Conservation (phyloP, 1,140 invertebrate genomes). For the Spodoptera frugiperda region DNA sequence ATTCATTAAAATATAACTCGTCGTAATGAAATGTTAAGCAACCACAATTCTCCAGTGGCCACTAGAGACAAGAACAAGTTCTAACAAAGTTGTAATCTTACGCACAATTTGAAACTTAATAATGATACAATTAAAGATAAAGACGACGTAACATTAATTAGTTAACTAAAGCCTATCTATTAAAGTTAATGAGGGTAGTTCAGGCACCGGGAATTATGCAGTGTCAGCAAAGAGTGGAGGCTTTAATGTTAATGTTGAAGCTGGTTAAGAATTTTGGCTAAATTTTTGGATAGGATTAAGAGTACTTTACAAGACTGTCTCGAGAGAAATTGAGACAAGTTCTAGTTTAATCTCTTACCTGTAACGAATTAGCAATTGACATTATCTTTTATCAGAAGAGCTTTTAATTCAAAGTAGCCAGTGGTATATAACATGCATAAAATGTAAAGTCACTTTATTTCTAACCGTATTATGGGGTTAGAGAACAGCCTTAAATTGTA, state of each 20-base stretch:
- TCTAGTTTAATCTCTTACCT: not conserved
- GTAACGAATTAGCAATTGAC: not conserved
- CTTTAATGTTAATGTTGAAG: conserved; percentile 19
- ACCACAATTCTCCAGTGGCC: conserved; percentile 22
- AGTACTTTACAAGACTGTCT: conserved; percentile 16
- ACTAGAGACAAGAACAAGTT: conserved; percentile 24
- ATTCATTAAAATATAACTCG: conserved; percentile 23
- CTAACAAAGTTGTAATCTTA: conserved; percentile 39
- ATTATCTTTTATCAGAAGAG: not conserved
- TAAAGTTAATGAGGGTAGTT: conserved; percentile 33
- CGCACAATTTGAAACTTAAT: conserved; percentile 43
- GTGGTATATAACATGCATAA: too few species aligned
- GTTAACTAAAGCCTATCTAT: conserved; percentile 37
- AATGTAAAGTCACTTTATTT: too few species aligned
- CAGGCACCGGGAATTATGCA: conserved; percentile 19
- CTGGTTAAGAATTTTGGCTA: conserved; percentile 22
- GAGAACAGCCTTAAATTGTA: too few species aligned
- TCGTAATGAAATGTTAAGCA: conserved; percentile 31
- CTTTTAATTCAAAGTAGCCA: not conserved
- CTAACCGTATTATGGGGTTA: too few species aligned
- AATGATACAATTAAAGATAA: conserved; percentile 47
- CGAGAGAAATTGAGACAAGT: conserved; percentile 6
- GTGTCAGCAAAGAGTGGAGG: conserved; percentile 21
- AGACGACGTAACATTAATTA: conserved; percentile 42
- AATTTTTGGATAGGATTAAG: conserved; percentile 26